phyloP scores from a whole-genome alignment of 2,797 vertebrate genomes.

The Catamblyrhynchus diadema region DNA sequence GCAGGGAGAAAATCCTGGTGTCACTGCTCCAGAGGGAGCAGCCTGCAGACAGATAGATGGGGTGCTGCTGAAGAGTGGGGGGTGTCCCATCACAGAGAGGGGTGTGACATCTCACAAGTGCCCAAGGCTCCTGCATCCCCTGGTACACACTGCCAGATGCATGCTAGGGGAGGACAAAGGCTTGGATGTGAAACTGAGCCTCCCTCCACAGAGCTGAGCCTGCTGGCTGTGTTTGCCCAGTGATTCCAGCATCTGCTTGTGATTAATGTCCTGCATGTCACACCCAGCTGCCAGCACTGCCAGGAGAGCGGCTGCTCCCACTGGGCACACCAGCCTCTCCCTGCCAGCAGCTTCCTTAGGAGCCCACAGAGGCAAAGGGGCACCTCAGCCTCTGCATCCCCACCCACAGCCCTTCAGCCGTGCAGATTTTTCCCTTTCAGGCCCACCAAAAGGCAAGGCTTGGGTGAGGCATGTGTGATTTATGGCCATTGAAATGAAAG shows the following conservation, averaged over 20 bases:
- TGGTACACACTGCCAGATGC: neutral
- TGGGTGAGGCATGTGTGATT: neutral
- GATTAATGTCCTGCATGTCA: neutral
- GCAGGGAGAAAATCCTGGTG: neutral
- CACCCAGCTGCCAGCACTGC: neutral
- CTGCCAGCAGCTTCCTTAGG: neutral
- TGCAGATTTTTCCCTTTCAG: neutral
- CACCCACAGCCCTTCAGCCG: neutral
- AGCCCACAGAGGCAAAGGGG: neutral
- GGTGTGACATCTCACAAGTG: neutral
- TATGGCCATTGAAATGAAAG: slow-evolving; percentile 17
- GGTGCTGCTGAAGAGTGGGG: neutral
- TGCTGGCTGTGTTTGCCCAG: neutral
- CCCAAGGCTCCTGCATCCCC: neutral
- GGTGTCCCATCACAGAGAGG: neutral
- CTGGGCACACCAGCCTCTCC: fast-evolving
- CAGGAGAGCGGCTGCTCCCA: neutral
- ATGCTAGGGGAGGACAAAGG: neutral
- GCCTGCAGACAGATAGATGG: neutral
- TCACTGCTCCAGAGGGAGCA: neutral
- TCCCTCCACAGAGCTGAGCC: neutral
- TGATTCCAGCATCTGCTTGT: neutral
- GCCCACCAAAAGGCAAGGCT: neutral
- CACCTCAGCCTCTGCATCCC: neutral
- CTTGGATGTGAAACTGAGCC: neutral